phyloP scores from a whole-genome alignment of 2,888 invertebrate species.

The Celastrina argiolus region DNA sequence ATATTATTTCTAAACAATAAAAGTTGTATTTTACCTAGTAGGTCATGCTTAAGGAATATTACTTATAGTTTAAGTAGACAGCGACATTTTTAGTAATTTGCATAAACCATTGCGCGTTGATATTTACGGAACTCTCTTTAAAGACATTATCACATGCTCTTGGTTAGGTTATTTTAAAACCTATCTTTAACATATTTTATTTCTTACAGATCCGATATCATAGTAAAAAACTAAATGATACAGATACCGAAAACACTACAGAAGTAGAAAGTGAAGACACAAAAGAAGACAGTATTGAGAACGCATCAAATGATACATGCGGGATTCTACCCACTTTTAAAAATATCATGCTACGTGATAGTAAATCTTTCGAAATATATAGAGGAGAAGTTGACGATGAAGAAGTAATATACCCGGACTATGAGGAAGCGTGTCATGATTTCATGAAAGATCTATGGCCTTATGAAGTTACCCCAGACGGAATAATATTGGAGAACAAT shows the following conservation, averaged over 20 bases:
- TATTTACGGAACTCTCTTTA: no score
- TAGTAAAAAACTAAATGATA: conserved; percentile 28
- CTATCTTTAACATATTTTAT: no score
- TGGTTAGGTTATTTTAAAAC: no score
- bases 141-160: no score
- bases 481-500: conserved; percentile 71
- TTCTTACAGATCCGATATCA: conserved; percentile 33
- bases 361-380: conserved; percentile 42
- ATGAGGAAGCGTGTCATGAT: conserved; percentile 40
- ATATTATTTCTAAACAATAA: no score
- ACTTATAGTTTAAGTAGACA: no score
- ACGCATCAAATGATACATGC: conserved; percentile 26
- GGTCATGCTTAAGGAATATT: no score
- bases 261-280: conserved; percentile 15
- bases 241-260: conserved; percentile 22
- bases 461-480: conserved; percentile 50
- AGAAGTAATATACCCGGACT: conserved; percentile 54
- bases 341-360: conserved; percentile 41
- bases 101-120: no score
- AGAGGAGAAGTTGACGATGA: conserved; percentile 41
- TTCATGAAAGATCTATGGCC: conserved; percentile 51
- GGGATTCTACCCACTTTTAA: conserved; percentile 38
- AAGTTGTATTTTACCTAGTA: no score
- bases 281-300: conserved; percentile 29
- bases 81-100: no score